Conservation (phyloP, 2,797 vertebrate genomes). For the Microchirus variegatus region DNA sequence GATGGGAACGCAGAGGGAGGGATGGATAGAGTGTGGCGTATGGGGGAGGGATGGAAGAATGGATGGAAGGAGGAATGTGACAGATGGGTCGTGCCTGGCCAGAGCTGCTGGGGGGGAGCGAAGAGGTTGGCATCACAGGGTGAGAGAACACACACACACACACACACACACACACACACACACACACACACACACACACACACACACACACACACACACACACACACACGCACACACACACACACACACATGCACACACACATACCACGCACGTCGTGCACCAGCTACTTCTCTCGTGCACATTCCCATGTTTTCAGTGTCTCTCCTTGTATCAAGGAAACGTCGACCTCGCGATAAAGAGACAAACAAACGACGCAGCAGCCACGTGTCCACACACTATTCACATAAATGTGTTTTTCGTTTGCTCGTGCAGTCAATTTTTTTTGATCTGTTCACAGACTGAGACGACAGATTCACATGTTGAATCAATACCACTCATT, state of each 20-base stretch:
- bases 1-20: slow-evolving; percentile 66
- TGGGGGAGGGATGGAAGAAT: slow-evolving; percentile 67
- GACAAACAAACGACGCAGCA: slow-evolving; percentile 54
- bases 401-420: slow-evolving; percentile 45
- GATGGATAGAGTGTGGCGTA: slow-evolving; percentile 57
- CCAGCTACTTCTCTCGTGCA: slow-evolving; percentile 56
- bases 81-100: slow-evolving; percentile 81
- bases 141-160: slow-evolving; percentile 72
- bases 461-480: too few relatives aligned
- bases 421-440: not conserved
- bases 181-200: slow-evolving; percentile 54
- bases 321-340: slow-evolving; percentile 66
- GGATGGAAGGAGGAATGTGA: slow-evolving; percentile 77
- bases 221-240: slow-evolving; percentile 37
- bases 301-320: slow-evolving; percentile 56
- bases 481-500: too few relatives aligned
- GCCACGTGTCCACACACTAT: slow-evolving; percentile 61
- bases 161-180: slow-evolving; percentile 32
- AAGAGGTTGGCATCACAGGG: slow-evolving; percentile 83
- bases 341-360: slow-evolving; percentile 64
- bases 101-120: slow-evolving; percentile 79
- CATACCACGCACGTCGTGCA: too few relatives aligned
- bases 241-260: slow-evolving; percentile 45
- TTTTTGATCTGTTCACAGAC: too few relatives aligned
- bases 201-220: slow-evolving; percentile 68